phyloP scores from a whole-genome alignment of 2,888 invertebrate genomes.

The Ennomos fuscantarius region DNA sequence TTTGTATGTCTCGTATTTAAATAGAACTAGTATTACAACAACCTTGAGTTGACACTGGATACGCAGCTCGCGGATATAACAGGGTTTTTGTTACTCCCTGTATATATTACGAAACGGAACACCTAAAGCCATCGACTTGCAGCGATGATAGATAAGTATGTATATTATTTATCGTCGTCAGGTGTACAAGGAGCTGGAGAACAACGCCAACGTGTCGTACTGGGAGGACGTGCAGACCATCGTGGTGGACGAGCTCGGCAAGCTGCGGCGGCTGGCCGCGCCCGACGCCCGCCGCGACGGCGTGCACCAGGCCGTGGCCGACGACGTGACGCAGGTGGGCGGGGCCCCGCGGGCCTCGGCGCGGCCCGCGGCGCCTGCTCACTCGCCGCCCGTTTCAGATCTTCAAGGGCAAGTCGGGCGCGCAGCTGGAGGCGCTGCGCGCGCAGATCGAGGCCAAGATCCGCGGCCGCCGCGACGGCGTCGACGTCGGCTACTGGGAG shows the following conservation, averaged over 20 bases:
- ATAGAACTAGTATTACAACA: no score
- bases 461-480: slow-evolving; percentile 92
- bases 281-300: slow-evolving; percentile 87
- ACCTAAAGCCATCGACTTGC: no score
- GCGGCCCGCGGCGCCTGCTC: slow-evolving; percentile 96
- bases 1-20: no score
- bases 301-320: slow-evolving; percentile 96
- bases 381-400: slow-evolving; percentile 85
- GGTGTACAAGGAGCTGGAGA: slow-evolving; percentile 96
- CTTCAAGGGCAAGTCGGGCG: slow-evolving; percentile 96
- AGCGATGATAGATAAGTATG: no score
- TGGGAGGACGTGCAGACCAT: slow-evolving; percentile 99
- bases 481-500: slow-evolving; percentile 99
- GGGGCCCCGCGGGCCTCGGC: slow-evolving; percentile 59
- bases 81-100: no score
- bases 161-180: slow-evolving; percentile 37
- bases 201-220: slow-evolving; percentile 94
- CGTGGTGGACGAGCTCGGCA: slow-evolving; percentile 96
- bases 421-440: slow-evolving; percentile 93
- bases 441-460: slow-evolving; percentile 95
- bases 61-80: no score
- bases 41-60: no score
- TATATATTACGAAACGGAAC: no score
- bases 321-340: slow-evolving; percentile 90
- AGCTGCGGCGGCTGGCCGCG: slow-evolving; percentile 90